phyloP scores from a whole-genome alignment of 2,888 invertebrate species.

The Atherix ibis region DNA sequence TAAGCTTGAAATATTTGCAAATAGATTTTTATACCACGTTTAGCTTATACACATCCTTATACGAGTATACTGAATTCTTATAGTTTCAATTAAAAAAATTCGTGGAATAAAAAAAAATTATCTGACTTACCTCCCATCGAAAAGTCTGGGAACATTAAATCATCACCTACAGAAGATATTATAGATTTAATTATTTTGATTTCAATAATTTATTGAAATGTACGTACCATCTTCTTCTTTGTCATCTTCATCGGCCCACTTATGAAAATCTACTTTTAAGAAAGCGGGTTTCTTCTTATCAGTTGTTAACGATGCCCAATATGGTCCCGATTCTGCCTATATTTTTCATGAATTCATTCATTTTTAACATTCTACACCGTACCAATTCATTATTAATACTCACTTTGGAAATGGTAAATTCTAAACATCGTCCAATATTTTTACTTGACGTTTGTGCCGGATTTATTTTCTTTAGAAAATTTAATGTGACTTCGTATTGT shows the following conservation, averaged over 20 bases:
- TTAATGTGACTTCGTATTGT: conserved; percentile 74
- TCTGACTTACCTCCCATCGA: too few species aligned
- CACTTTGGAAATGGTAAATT: conserved; percentile 53
- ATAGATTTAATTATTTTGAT: too few species aligned
- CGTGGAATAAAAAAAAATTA: too few species aligned
- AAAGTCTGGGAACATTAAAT: too few species aligned
- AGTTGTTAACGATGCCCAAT: conserved; percentile 78
- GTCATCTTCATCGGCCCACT: conserved; percentile 96
- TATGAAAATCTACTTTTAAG: conserved; percentile 94
- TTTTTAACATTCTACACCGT: neutral
- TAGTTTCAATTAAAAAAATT: too few species aligned
- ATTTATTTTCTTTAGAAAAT: conserved; percentile 66
- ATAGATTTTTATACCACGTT: too few species aligned
- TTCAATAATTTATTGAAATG: too few species aligned
- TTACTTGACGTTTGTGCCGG: conserved; percentile 59
- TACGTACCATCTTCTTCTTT: conserved; percentile 66
- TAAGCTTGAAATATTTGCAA: too few species aligned
- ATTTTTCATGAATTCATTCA: neutral
- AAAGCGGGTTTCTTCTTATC: conserved; percentile 85
- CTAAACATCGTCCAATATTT: conserved; percentile 58
- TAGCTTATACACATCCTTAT: too few species aligned
- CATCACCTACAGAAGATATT: too few species aligned
- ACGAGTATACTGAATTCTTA: too few species aligned
- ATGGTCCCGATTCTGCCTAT: conserved; percentile 50
- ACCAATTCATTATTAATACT: neutral